A percentile compares a stretch with the other conserved stretches of the same genome.
Evolutionary conservation across 2,888 invertebrate species (phyloP).

Genomic region (Ormyrus rosae): DNA sequence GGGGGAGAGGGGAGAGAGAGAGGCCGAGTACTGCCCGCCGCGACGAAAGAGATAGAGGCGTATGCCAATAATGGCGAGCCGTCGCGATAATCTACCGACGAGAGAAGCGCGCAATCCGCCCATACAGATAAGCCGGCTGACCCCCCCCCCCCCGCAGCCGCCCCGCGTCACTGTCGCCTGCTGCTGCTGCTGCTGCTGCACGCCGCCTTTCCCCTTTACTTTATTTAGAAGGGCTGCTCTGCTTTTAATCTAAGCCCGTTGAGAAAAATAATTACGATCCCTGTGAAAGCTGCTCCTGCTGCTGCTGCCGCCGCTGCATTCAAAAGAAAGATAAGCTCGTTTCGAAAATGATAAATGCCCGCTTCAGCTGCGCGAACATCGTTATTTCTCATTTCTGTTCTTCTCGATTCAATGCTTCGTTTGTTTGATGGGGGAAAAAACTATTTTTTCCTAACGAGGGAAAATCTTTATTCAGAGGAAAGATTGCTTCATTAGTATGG

Average conservation of each 20-base stretch:
- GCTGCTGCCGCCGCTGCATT: too few species aligned
- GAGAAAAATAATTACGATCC: too few species aligned
- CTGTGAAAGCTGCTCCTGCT: too few species aligned
- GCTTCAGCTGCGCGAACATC: too few species aligned
- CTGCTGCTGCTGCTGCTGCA: background rate
- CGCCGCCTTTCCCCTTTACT: background rate
- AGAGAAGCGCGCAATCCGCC: slow-evolving; percentile 66
- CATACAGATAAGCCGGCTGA: slow-evolving; percentile 69
- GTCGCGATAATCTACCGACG: slow-evolving; percentile 65
- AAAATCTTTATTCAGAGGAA: too few species aligned
- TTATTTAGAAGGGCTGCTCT: slow-evolving; percentile 1
- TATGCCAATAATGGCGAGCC: slow-evolving; percentile 52
- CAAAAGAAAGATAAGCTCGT: too few species aligned
- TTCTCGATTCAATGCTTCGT: background rate
- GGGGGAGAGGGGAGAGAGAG: slow-evolving; percentile 15
- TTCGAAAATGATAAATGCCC: too few species aligned
- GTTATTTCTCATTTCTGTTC: background rate
- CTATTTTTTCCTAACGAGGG: too few species aligned
- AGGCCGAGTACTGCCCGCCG: background rate
- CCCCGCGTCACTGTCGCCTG: background rate
- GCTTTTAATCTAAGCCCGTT: too few species aligned
- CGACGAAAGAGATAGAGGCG: slow-evolving; percentile 51
- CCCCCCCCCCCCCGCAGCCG: background rate
- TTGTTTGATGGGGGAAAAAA: background rate
- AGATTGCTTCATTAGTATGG: too few species aligned